Base-by-base conservation (phyloP, 2,888 invertebrate genomes). In the Isoperla grammatica region DNA sequence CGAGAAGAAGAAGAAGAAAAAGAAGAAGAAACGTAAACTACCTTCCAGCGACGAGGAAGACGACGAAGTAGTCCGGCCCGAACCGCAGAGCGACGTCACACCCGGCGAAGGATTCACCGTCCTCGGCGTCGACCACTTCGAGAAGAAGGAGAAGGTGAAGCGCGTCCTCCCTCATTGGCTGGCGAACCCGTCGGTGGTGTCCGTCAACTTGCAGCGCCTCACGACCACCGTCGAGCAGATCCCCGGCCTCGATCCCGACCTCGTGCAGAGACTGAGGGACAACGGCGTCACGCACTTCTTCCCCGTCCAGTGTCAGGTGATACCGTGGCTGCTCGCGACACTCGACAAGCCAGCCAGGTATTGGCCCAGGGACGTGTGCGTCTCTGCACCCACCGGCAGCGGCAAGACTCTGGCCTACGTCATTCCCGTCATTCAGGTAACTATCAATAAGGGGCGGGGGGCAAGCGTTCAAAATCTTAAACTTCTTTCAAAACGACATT, bases 371-470 rank as follows among this genome's bases (percentile, higher is more conserved):
- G 98, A 99, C 74, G 79, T 96, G 56, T 98, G 98, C 76, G 92
- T 99, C 23, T 95, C 95, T 43, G 95, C 97, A 15, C 96, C 98
- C 1, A 98, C 98, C 1, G 97, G 96, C 15, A 96, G 95, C 78
- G 98, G 98, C 17, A 98, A 98, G 79, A 98, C 98, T 1, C 75
- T 98, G 60, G 88, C 95, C 2, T 98, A 92, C 81, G 93, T 91
- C 50, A 75, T 98, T 63, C 98, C 98, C 6, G 85, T 97, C 49
- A 77, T 97, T 39, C 90, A 95, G 77, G 81, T 86, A 72, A 23
- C 37, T n/a, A n/a, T n/a, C n/a, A n/a, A n/a, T n/a, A n/a, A n/a
- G n/a, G n/a, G n/a, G n/a, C n/a, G n/a, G n/a, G n/a, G n/a, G n/a
- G n/a, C n/a, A n/a, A n/a, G n/a, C n/a, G n/a, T n/a, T n/a, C n/a